Evolutionary conservation across 2,888 invertebrate genomes (phyloP).

Genomic region (Iselma pallidipennis): DNA sequence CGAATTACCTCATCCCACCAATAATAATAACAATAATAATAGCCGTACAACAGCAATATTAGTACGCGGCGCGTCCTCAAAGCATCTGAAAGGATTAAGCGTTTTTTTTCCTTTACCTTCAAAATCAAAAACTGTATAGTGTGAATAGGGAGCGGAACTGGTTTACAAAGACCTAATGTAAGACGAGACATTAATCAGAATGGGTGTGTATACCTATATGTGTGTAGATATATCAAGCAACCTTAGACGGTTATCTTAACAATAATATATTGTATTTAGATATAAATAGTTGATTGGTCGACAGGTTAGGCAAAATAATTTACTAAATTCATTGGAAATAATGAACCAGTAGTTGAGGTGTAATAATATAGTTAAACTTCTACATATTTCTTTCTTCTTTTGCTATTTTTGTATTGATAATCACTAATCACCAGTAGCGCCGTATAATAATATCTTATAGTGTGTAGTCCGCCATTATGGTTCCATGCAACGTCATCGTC

Average conservation of each 20-base stretch:
- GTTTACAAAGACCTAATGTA: slow-evolving; percentile 16
- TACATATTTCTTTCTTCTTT: neutral
- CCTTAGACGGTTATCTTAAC: slow-evolving; percentile 12
- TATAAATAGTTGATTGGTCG: neutral
- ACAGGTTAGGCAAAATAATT: neutral
- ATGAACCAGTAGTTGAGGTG: no score
- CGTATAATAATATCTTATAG: slow-evolving; percentile 23
- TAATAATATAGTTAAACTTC: slow-evolving; percentile 19
- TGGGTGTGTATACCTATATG: slow-evolving; percentile 18
- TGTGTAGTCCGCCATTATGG: slow-evolving; percentile 16
- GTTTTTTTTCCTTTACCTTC: slow-evolving; percentile 5
- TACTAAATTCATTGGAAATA: neutral
- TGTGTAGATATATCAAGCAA: neutral
- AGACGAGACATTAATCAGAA: slow-evolving; percentile 23
- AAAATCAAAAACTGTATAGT: slow-evolving; percentile 18
- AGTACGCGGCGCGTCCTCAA: slow-evolving; percentile 17
- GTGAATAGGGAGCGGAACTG: slow-evolving; percentile 26
- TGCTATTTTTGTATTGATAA: neutral
- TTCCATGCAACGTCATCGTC: slow-evolving; percentile 31
- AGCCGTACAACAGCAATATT: slow-evolving; percentile 14
- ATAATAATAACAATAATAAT: slow-evolving; percentile 2
- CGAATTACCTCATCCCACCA: neutral
- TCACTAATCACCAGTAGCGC: slow-evolving; percentile 18
- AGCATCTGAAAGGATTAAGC: slow-evolving; percentile 25
- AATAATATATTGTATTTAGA: neutral